Base-by-base conservation (phyloP, 2,113 vertebrate species). In the Pimephales promelas region DNA sequence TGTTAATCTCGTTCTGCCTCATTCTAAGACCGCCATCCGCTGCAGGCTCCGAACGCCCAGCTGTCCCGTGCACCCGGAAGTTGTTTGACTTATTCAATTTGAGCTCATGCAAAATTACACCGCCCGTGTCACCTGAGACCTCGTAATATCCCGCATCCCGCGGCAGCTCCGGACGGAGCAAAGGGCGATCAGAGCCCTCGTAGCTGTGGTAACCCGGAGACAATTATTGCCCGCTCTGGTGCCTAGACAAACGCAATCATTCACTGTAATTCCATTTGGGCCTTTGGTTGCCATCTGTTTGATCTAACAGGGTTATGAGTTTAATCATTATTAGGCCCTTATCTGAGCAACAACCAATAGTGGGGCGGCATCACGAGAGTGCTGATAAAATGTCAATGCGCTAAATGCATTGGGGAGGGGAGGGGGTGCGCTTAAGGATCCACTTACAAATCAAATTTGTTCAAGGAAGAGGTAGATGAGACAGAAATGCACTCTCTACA, bases 161-260 rank as follows among this genome's bases (percentile, higher is more conserved):
- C 56, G 56, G 76, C 76, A 61, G 20, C 34, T 77, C 75, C 36
- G 76, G 56, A 62, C 56, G 57, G 77, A 64, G 40, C 77, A n/a
- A 24, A 10, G 59, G 54, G 31, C 10, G 11, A 10, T 43, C 24
- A 10, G 36, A 71, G 20, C 36, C 16, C 22, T 34, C 7, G 70
- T 75, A 83, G 59, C 71, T 36, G 36, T 36, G 36, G 77, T 75
- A 81, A 62, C 71, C 31, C 62, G 66, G 52, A 84, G 88, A 88
- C 79, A 84, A 56, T 90, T 90, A 91, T 92, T 90, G 87, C 89
- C 89, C 88, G 89, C 87, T 88, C 85, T 74, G 86, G 68, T 88
- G 89, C 88, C 90, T 81, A 92, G 91, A 91, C 89, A 91, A 92
- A 93, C 89, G 86, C 74, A 91, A 94, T 93, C 86, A 86, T 90